phyloP scores from a whole-genome alignment of 2,113 vertebrate species.

The Sorex araneus region DNA sequence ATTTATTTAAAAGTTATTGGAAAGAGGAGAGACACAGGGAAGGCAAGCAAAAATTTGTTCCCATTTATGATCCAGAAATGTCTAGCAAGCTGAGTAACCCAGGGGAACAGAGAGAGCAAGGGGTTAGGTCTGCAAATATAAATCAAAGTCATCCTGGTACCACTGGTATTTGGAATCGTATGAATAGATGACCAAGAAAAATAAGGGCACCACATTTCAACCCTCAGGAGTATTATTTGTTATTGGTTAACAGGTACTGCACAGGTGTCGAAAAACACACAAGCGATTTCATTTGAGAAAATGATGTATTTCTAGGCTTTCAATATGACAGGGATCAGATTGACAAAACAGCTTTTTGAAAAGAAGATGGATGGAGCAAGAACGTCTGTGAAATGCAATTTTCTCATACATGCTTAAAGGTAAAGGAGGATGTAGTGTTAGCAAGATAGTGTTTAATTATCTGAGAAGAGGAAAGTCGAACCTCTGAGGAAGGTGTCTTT shows the following conservation, averaged over 20 bases:
- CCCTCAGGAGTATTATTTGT: conserved; percentile 29
- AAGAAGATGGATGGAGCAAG: conserved; percentile 41
- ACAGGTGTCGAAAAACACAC: conserved; percentile 37
- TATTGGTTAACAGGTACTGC: conserved; percentile 41
- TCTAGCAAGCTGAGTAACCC: background rate
- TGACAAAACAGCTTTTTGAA: background rate
- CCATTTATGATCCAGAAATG: background rate
- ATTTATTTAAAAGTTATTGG: background rate
- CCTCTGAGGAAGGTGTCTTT: background rate
- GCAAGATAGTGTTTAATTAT: conserved; percentile 68
- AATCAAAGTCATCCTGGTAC: conserved; percentile 61
- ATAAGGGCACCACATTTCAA: conserved; percentile 14
- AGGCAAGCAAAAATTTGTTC: background rate
- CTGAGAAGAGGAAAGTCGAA: conserved; percentile 24
- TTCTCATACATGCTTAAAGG: conserved; percentile 27
- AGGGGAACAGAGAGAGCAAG: background rate
- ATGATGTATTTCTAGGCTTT: conserved; percentile 51
- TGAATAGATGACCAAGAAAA: conserved; percentile 40
- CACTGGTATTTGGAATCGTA: conserved; percentile 52
- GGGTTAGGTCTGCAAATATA: conserved; percentile 47
- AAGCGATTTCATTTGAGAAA: conserved; percentile 62
- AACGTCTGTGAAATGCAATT: conserved; percentile 55
- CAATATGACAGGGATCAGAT: conserved; percentile 35
- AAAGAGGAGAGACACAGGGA: background rate
- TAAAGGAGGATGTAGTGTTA: background rate